phyloP scores from a whole-genome alignment of 1,140 invertebrate species.

The Lordiphosa clarofinis region DNA sequence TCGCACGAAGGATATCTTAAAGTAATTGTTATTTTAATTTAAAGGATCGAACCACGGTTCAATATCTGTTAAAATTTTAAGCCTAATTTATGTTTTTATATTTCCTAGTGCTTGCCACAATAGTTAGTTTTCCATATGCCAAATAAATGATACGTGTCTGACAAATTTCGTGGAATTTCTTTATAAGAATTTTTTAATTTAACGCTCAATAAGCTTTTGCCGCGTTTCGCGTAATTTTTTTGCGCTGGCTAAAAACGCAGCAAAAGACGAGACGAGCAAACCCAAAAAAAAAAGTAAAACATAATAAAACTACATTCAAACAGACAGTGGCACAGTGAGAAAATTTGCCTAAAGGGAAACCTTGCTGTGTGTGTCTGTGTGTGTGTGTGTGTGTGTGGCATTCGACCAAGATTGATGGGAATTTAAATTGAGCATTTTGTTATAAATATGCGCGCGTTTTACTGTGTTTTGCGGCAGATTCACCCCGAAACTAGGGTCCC shows the following conservation, averaged over 20 bases:
- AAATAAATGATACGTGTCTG: no score
- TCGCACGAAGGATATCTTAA: no score
- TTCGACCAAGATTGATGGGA: slow-evolving; percentile 47
- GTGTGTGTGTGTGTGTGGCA: slow-evolving; percentile 20
- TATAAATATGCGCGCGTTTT: slow-evolving; percentile 76
- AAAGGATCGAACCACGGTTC: no score
- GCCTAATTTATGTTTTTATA: no score
- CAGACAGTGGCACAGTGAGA: slow-evolving; percentile 16
- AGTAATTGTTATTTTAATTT: no score
- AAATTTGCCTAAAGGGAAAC: slow-evolving; percentile 15
- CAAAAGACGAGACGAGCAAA: slow-evolving; percentile 6
- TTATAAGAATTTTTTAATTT: slow-evolving; percentile 76
- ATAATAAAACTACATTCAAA: not conserved
- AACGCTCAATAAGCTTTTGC: slow-evolving; percentile 75
- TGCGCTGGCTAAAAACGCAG: slow-evolving; percentile 42
- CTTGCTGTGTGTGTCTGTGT: not conserved
- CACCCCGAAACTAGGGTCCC: slow-evolving; percentile 30
- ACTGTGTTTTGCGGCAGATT: slow-evolving; percentile 69
- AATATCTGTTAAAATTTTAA: no score
- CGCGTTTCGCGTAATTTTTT: slow-evolving; percentile 39
- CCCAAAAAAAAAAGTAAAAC: not conserved
- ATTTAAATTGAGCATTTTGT: slow-evolving; percentile 75
- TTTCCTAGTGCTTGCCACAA: no score
- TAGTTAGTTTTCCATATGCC: not conserved
- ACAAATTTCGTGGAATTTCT: slow-evolving; percentile 19